Evolutionary conservation across 2,888 invertebrate species (phyloP).

Genomic region (Tanytarsus gracilentus): DNA sequence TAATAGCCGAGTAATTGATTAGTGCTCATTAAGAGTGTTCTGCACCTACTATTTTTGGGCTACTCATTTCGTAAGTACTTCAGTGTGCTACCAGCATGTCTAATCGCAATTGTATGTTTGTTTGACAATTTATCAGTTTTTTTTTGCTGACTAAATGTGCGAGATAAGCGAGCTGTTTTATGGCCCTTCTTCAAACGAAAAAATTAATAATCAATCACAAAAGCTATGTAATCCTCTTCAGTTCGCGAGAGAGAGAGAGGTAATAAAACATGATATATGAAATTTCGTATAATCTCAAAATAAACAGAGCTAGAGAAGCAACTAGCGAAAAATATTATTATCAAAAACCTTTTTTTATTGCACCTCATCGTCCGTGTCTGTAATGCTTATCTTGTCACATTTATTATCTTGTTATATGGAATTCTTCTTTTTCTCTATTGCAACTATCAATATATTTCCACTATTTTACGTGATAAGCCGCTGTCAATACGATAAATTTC

Average conservation of each 20-base stretch:
- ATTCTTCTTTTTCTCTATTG: too few relatives aligned
- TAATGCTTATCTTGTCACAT: constrained; percentile 24
- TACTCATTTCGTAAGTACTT: too few relatives aligned
- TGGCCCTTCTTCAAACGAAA: constrained; percentile 16
- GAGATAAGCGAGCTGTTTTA: constrained; percentile 1
- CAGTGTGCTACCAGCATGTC: background rate
- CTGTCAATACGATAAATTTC: too few relatives aligned
- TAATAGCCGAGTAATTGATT: constrained; percentile 25
- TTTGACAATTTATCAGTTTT: constrained; percentile 6
- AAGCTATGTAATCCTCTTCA: constrained; percentile 11
- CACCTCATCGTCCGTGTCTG: background rate
- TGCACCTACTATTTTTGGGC: too few relatives aligned
- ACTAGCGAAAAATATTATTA: too few relatives aligned
- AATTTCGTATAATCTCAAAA: background rate
- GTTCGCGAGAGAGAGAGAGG: too few relatives aligned
- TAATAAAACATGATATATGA: background rate
- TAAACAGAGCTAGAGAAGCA: too few relatives aligned
- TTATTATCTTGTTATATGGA: constrained; percentile 23
- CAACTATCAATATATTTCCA: too few relatives aligned
- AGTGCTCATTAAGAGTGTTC: too few relatives aligned
- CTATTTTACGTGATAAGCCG: too few relatives aligned
- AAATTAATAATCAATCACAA: constrained; percentile 27
- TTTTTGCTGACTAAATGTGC: background rate
- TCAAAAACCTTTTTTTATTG: too few relatives aligned
- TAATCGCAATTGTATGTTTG: background rate